A percentile compares a stretch with the other conserved stretches of the same genome.
Conservation (phyloP, 2,113 vertebrate species). For the Ardeotis arabs region DNA sequence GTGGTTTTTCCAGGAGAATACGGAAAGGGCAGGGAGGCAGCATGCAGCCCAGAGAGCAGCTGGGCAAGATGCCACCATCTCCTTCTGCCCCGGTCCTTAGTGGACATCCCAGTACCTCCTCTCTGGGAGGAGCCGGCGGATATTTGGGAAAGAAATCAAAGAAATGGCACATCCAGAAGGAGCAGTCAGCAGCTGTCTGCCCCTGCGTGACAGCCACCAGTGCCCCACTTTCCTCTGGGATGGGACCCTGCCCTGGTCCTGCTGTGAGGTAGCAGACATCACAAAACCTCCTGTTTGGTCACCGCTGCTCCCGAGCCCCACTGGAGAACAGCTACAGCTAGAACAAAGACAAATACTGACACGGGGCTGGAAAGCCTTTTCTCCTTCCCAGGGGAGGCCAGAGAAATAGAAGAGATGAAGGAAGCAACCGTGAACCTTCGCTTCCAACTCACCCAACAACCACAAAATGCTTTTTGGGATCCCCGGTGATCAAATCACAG, state of each 20-base stretch:
- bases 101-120: neutral
- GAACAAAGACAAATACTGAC: neutral
- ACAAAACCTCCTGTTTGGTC: neutral
- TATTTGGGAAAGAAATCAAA: neutral
- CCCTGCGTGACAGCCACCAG: neutral
- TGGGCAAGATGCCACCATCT: neutral
- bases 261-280: neutral
- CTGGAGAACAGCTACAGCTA: fast-evolving
- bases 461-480: neutral
- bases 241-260: neutral
- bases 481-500: neutral
- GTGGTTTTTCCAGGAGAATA: neutral
- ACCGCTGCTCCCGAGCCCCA: neutral
- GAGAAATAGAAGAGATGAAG: neutral
- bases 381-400: neutral
- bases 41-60: neutral
- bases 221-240: neutral
- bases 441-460: neutral
- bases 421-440: neutral
- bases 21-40: neutral
- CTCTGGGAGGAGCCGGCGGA: neutral
- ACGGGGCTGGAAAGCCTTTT: neutral
- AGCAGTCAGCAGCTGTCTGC: neutral
- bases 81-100: neutral
- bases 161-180: neutral